Conservation (phyloP, 2,888 invertebrate genomes). For the Metalampra italica region DNA sequence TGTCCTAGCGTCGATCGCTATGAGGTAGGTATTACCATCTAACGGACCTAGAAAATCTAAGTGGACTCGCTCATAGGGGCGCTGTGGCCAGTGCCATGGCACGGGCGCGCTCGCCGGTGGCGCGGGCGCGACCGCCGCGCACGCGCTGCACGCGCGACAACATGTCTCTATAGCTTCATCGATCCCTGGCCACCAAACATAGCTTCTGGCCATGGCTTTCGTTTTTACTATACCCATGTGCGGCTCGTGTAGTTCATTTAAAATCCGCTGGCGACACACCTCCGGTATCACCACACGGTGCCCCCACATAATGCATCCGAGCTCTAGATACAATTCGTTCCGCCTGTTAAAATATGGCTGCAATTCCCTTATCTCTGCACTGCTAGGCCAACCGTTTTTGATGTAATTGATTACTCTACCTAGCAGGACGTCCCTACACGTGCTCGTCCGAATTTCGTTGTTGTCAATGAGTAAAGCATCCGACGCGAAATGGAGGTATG, state of each 20-base stretch:
- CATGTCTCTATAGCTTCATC: conserved; percentile 13
- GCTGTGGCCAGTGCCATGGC: conserved; percentile 13
- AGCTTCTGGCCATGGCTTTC: conserved; percentile 14
- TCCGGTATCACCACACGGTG: conserved; percentile 14
- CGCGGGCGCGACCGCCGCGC: conserved; percentile 12
- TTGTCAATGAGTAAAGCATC: conserved; percentile 8
- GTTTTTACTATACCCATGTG: conserved; percentile 18
- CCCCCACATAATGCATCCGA: conserved; percentile 1
- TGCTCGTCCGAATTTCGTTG: neutral
- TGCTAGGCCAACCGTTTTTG: conserved; percentile 2
- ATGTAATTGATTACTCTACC: conserved; percentile 3
- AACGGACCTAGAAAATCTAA: conserved; percentile 9
- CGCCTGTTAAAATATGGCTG: neutral
- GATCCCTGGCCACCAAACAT: conserved; percentile 14
- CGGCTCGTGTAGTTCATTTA: conserved; percentile 6
- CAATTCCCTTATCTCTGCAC: neutral
- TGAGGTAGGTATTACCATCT: neutral
- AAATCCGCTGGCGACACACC: neutral
- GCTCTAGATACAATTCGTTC: neutral
- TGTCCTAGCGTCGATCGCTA: neutral
- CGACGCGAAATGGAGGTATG: conserved; percentile 4
- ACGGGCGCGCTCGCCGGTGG: conserved; percentile 11
- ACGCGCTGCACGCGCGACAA: conserved; percentile 14
- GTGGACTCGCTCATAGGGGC: conserved; percentile 13
- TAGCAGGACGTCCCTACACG: conserved; percentile 1